These are phyloP conservation scores for Trematomus loennbergii DNA, from an alignment of 2,113 vertebrate species.

Conservation along the genomic window DNA sequence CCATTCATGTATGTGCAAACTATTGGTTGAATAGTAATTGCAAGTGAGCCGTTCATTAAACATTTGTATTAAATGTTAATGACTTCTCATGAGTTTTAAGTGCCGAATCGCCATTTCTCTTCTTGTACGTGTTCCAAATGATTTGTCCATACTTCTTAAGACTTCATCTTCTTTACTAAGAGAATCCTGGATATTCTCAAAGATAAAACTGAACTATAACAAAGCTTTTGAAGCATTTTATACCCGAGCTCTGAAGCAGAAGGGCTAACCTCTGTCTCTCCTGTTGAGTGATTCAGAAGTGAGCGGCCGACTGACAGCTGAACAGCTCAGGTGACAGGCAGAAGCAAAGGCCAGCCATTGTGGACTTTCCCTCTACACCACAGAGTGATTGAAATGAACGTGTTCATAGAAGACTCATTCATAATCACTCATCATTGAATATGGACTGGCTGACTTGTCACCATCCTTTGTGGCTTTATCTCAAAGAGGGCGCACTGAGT, in stretches of 20 bases:
- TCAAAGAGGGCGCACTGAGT: not conserved
- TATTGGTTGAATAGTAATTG: conserved; percentile 4
- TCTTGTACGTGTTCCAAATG: not conserved
- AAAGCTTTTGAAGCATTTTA: not conserved
- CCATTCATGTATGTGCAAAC: conserved; percentile 19
- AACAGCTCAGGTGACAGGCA: conserved; percentile 17
- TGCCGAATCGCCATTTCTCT: no score
- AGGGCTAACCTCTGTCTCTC: conserved; percentile 33
- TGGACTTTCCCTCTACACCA: conserved; percentile 4
- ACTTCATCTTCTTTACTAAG: not conserved
- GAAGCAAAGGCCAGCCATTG: conserved; percentile 20
- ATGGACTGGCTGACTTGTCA: conserved; percentile 13
- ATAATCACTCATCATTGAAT: conserved; percentile 26
- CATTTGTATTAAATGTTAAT: conserved; percentile 10
- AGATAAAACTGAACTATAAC: not conserved
- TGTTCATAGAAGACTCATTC: conserved; percentile 35
- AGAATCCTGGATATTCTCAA: not conserved
- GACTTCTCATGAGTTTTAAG: not conserved
- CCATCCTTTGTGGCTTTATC: conserved; percentile 26
- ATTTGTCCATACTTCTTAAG: not conserved
- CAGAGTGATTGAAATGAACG: conserved; percentile 18
- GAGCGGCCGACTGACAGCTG: conserved; percentile 18
- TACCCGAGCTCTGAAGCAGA: not conserved
- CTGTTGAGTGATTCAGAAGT: conserved; percentile 18
- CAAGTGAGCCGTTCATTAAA: conserved; percentile 9